phyloP scores from a whole-genome alignment of 1,140 invertebrate genomes.

The Orius insidiosus region DNA sequence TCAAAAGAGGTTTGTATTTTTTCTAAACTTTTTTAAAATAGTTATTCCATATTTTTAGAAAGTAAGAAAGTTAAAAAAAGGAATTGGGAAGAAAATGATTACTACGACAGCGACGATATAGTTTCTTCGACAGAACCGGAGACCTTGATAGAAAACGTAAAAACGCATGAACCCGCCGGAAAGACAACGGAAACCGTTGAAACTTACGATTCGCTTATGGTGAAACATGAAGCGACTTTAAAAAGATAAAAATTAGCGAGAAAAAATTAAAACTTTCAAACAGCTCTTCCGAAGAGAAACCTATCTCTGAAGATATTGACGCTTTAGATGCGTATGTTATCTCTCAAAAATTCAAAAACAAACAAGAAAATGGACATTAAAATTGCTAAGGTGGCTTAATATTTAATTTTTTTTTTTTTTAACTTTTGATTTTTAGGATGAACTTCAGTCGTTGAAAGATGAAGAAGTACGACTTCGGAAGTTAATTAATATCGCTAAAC shows the following conservation, averaged over 20 bases:
- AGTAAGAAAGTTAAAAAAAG: no score
- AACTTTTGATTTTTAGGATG: constrained; percentile 9
- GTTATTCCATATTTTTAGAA: no score
- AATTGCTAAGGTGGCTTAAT: constrained; percentile 30
- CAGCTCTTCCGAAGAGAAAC: constrained; percentile 15
- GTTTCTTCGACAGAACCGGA: no score
- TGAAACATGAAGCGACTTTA: constrained; percentile 43
- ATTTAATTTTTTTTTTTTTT: constrained; percentile 4
- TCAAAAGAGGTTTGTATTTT: no score
- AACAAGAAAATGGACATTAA: constrained; percentile 33
- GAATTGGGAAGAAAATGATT: no score
- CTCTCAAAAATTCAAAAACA: constrained; percentile 29
- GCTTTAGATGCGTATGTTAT: constrained; percentile 54
- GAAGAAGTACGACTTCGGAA: constrained; percentile 50
- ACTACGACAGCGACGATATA: no score
- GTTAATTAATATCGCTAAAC: constrained; percentile 61
- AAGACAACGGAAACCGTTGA: constrained; percentile 39
- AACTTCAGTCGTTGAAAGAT: constrained; percentile 37
- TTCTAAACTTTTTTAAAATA: no score
- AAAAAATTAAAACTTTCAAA: constrained; percentile 19
- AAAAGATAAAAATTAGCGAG: constrained; percentile 30
- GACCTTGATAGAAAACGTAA: no score
- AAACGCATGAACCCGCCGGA: constrained; percentile 52
- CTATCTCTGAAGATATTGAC: constrained; percentile 34
- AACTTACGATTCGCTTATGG: constrained; percentile 57